These are phyloP conservation scores for Holacanthus passer DNA, from an alignment of 2,113 vertebrate species.

Conservation along the genomic window DNA sequence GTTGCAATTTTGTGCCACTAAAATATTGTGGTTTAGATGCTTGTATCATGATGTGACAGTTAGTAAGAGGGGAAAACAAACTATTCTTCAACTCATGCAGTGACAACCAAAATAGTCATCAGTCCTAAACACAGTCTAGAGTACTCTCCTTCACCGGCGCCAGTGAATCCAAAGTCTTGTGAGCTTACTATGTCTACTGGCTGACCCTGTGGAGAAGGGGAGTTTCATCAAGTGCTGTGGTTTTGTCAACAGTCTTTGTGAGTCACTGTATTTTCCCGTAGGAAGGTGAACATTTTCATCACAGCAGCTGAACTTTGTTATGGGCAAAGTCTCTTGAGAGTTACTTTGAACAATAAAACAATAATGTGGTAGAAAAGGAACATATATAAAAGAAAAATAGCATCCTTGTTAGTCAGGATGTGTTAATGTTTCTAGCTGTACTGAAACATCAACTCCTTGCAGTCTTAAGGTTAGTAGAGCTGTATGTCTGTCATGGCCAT, in stretches of 20 bases:
- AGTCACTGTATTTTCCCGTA: constrained; percentile 49
- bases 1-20: constrained; percentile 12
- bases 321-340: not conserved
- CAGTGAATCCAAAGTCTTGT: constrained; percentile 23
- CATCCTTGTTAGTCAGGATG: not conserved
- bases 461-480: constrained; percentile 32
- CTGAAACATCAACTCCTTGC: constrained; percentile 4
- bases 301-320: constrained; percentile 44
- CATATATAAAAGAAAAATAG: constrained; percentile 15
- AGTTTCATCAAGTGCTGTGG: constrained; percentile 33
- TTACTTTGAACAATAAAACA: constrained; percentile 27
- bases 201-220: constrained; percentile 33
- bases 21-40: constrained; percentile 23
- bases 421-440: not conserved
- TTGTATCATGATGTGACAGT: constrained; percentile 39
- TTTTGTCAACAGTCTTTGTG: constrained; percentile 52
- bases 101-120: constrained; percentile 55
- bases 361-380: constrained; percentile 11
- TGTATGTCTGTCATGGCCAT: constrained; percentile 45
- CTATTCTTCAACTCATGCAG: constrained; percentile 6
- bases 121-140: constrained; percentile 51
- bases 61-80: constrained; percentile 33
- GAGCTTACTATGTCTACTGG: constrained; percentile 47
- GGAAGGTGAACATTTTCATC: constrained; percentile 24
- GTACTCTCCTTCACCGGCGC: constrained; percentile 32